Percentiles rank a stretch among this genome's conserved stretches.
These are phyloP conservation scores for Spongilla lacustris DNA, from an alignment of 37 sponge, comb jelly and placozoan species.

Conservation along the genomic window DNA sequence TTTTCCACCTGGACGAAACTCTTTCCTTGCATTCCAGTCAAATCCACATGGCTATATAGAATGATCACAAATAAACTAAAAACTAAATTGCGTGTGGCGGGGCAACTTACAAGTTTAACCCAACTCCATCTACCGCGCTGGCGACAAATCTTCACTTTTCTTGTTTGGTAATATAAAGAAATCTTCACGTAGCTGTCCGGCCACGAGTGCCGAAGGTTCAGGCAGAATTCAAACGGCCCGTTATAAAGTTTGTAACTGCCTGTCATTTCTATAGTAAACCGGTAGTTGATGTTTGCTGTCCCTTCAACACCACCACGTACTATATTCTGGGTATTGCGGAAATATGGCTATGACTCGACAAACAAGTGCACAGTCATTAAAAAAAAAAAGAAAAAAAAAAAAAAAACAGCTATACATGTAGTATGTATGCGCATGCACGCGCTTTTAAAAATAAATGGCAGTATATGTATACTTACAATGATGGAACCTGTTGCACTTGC, in stretches of 20 bases:
- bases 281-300: neutral
- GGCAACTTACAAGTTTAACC: neutral
- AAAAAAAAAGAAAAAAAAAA: no score
- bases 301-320: neutral
- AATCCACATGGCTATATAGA: neutral
- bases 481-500: neutral
- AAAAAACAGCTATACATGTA: no score
- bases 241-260: neutral
- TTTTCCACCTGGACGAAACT: neutral
- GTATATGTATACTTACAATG: neutral
- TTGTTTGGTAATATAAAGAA: neutral
- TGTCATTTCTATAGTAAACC: neutral
- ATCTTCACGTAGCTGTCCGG: neutral
- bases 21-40: neutral
- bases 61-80: no score
- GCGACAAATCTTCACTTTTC: neutral
- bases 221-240: neutral
- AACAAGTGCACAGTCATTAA: no score
- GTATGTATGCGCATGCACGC: no score
- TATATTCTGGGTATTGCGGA: no score
- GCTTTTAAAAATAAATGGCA: no score
- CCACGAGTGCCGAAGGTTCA: neutral
- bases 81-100: no score
- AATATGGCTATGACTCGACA: no score
- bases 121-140: neutral